phyloP scores from a whole-genome alignment of 2,888 invertebrate species.

The Argyra leucocephala region DNA sequence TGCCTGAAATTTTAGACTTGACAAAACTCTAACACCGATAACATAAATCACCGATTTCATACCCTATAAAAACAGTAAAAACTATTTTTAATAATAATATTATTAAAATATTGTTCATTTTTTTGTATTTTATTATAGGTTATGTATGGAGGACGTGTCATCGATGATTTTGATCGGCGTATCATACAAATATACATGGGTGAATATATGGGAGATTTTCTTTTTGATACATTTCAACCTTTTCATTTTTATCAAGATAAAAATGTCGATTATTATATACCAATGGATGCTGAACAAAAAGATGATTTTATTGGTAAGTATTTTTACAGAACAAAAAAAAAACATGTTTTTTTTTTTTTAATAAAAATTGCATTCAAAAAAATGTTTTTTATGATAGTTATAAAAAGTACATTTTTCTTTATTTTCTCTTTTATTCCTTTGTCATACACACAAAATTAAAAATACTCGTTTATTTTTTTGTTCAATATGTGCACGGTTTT shows the following conservation, averaged over 20 bases:
- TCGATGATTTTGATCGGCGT: conserved; percentile 82
- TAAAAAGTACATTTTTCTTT: conserved; percentile 2
- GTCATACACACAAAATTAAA: no score
- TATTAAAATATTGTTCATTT: not conserved
- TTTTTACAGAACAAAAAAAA: not conserved
- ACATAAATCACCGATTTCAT: no score
- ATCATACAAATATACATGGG: conserved; percentile 82
- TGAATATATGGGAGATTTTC: conserved; percentile 89
- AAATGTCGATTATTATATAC: conserved; percentile 68
- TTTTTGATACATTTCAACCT: conserved; percentile 83
- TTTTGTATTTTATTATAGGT: conserved; percentile 48
- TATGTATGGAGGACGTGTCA: conserved; percentile 91
- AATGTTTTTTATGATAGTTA: not conserved
- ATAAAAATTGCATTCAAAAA: not conserved
- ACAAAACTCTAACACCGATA: no score
- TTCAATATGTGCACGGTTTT: no score
- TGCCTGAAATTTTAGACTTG: no score
- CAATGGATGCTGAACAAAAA: conserved; percentile 51
- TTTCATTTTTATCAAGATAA: conserved; percentile 78
- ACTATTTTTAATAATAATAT: no score
- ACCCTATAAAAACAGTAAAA: no score
- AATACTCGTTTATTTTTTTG: no score
- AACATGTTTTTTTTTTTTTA: no score
- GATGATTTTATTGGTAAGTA: conserved; percentile 61
- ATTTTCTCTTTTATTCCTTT: not conserved